phyloP scores from a whole-genome alignment of 1,140 invertebrate genomes.

The Odontomachus brunneus region DNA sequence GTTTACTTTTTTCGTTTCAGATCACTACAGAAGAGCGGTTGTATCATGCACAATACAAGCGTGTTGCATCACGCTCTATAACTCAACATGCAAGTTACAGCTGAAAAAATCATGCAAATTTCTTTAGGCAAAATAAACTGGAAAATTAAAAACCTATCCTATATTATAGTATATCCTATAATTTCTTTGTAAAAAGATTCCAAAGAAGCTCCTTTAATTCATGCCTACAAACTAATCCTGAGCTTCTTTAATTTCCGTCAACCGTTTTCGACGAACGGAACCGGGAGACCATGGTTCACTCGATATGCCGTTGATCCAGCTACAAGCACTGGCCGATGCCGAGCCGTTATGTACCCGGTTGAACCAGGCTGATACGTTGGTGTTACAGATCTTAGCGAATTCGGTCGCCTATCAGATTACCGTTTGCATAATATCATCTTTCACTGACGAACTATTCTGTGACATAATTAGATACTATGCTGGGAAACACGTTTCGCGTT shows the following conservation, averaged over 20 bases:
- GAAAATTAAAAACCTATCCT: too few species aligned
- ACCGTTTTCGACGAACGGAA: conserved; percentile 36
- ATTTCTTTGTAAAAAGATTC: too few species aligned
- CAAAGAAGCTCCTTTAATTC: too few species aligned
- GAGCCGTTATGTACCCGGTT: not conserved
- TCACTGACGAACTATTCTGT: conserved; percentile 9
- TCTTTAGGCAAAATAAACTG: too few species aligned
- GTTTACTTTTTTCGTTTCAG: too few species aligned
- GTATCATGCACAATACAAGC: too few species aligned
- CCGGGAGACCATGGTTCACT: conserved; percentile 47
- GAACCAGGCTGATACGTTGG: not conserved
- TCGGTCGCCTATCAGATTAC: conserved; percentile 32
- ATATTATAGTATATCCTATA: too few species aligned
- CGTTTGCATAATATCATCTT: conserved; percentile 24
- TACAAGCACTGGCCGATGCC: conserved; percentile 23
- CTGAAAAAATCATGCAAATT: too few species aligned
- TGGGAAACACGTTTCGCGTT: conserved; percentile 16
- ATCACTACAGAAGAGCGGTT: too few species aligned
- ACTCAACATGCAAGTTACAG: too few species aligned
- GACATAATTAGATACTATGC: conserved; percentile 32
- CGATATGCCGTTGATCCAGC: conserved; percentile 57
- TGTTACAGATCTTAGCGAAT: conserved; percentile 22
- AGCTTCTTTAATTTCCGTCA: conserved; percentile 61
- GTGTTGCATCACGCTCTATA: too few species aligned
- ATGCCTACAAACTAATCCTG: too few species aligned